Percentiles rank a stretch among this genome's conserved stretches.
Conservation (phyloP, 2,888 invertebrate species). For the Parnassius orleans region DNA sequence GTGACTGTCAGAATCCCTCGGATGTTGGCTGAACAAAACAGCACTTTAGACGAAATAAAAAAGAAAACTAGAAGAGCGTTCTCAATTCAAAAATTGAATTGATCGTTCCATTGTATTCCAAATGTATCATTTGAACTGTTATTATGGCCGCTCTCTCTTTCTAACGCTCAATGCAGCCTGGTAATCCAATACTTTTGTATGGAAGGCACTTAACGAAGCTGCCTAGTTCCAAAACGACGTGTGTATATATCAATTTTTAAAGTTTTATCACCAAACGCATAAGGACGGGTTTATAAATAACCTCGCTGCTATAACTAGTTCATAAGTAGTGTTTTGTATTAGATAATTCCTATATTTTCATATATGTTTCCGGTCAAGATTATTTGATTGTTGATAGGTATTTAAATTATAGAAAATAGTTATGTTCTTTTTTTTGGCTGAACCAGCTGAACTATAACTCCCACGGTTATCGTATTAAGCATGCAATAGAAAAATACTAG, state of each 20-base stretch:
- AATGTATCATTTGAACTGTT: constrained; percentile 82
- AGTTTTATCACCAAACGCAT: constrained; percentile 40
- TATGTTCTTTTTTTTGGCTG: constrained; percentile 27
- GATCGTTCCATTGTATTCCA: constrained; percentile 81
- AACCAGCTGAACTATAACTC: constrained; percentile 24
- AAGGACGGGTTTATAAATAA: constrained; percentile 31
- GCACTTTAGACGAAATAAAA: constrained; percentile 77
- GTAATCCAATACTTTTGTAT: constrained; percentile 81
- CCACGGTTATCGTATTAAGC: constrained; percentile 3
- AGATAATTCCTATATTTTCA: constrained; percentile 27
- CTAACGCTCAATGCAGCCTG: constrained; percentile 72
- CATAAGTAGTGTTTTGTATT: constrained; percentile 28
- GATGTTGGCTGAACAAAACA: constrained; percentile 79
- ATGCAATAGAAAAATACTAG: too few species aligned
- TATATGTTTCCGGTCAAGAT: constrained; percentile 23
- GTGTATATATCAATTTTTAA: constrained; percentile 53
- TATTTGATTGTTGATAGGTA: constrained; percentile 27
- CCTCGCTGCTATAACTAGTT: constrained; percentile 20
- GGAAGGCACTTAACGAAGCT: constrained; percentile 73
- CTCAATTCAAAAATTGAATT: constrained; percentile 82
- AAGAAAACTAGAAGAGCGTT: constrained; percentile 77
- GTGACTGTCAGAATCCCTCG: constrained; percentile 79
- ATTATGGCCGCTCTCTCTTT: constrained; percentile 74
- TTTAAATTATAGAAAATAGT: constrained; percentile 31
- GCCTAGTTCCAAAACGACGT: constrained; percentile 64